Evolutionary conservation across 1,140 invertebrate genomes (phyloP), one percentile per base, ranked within the genome.

Genomic region (Magallana angulata): DNA sequence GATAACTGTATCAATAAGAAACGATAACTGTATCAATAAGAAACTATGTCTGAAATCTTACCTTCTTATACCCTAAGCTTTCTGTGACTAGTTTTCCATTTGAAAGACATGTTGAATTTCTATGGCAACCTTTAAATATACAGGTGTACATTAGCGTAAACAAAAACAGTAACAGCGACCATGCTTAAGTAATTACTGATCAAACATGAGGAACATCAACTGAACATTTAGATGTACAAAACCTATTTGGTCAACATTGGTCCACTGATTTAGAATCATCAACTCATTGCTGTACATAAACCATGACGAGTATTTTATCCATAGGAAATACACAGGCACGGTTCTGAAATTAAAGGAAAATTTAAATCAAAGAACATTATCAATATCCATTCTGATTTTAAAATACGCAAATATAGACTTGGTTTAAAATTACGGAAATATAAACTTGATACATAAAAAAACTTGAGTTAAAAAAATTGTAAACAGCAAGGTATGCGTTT

Each of bases 241-340:
- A 89, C 86, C 58, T 68, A 95, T 95, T 12, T 90, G 56, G 18
- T 91, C 89, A 4, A 95, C 87, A 57, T 91, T 36, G 24, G 89
- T 94, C 98, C 98, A 99, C 93, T 99, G 98, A 95, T 98, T 99
- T 80, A 99, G 97, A 14, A 97, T 95, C 3, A 99, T 95, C 0
- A 98, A 97, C 95, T 99, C 98, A 95, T 98, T 98, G 80, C 97
- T 98, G 94, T 98, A 99, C 82, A 97, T 96, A 95, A 99, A 99
- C 98, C 98, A 99, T 0, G 98, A 99, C 14, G 99, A 94, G 94
- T 98, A 98, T 11, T 98, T 97, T 84, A 99, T 95, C 97, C 98
- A 99, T 84, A 97, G 95, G 84, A 99, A 97, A 24, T 82, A 89
- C 68, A 84, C 88, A 5, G 88, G 88, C 14, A 89, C 87, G 8